Evolutionary conservation across 2,888 invertebrate species (phyloP), one percentile per base, ranked within the genome.

Genomic region (Scaptomyza reducta): DNA sequence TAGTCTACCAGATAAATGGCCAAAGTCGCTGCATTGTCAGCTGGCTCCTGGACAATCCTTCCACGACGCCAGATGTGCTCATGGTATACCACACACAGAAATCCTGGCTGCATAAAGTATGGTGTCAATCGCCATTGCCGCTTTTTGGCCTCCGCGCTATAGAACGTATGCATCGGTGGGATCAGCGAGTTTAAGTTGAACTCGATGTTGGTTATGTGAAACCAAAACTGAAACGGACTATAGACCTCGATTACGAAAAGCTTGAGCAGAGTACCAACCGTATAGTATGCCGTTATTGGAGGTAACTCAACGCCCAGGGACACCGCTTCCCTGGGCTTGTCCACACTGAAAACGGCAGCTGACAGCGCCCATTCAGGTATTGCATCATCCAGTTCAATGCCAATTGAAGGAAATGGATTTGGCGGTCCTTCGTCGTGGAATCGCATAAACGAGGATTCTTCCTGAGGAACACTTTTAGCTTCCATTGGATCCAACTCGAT

Each of bases 151-250:
- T n/a, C 9, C 0, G 0, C 2, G 2, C 4, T 6, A 40, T 66
- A 73, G 18, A 70, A 64, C 22, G 1, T 22, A 22, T 22, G 22
- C 22, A 22, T 22, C 22, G 22, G 22, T 2, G 22, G 1, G 22
- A 22, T 22, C 5, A 22, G 22, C 22, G 22, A 22, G 22, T 22
- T 22, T 22, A 22, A 3, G 22, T 22, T 22, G 22, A 22, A 22
- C 5, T 5, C 22, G 22, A 2, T 22, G 3, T 22, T 22, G 22
- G 22, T 22, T 22, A 22, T 22, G 22, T 22, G 50, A 14, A 80
- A 78, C 78, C 80, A 80, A 13, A 78, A 78, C 33, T 78, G 80
- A 50, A 72, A 78, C 3, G 80, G 80, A 1, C 50, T 62, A 33
- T 74, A 79, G 1, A 60, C 38, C 42, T 74, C 42, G 7, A 27